Evolutionary conservation across 1,140 invertebrate genomes (phyloP), one percentile per base, ranked within the genome.

Genomic region (Andricus grossulariae): DNA sequence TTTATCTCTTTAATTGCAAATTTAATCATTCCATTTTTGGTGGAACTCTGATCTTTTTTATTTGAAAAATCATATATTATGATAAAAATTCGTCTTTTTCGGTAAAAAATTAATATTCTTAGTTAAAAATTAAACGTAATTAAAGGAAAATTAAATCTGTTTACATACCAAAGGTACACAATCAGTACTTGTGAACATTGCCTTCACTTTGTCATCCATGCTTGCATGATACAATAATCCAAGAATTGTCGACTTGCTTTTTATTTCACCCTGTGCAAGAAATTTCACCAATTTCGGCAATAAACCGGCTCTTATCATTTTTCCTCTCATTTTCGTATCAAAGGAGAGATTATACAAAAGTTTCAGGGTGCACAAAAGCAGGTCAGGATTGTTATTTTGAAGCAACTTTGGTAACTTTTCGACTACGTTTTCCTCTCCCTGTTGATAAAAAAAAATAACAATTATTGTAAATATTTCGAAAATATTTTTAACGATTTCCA

Each of bases 281-380:
- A 98, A 94, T 86, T 95, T 95, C 45, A 99, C 96, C 76, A 99
- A 93, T 92, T 98, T 98, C 51, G 97, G 96, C 72, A 99, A 90
- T 55, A 99, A 92, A 73, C 97, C 98, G 86, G 95, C 93, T 89
- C 96, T 95, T 78, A 99, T 94, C 95, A 99, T 99, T 91, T 95
- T 96, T 74, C 94, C 95, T 75, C 98, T 93, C 73, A 98, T 90
- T 85, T 96, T 95, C 13, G 94, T 93, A 90, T 99, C 98, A 92
- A 99, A 99, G n/a, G 97, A 98, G 52, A 99, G 94, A 94, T 99
- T 99, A 84, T 98, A 97, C 10, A 99, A 92, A 16, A 99, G 91
- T 85, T 97, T 95, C 71, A 99, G 92, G 21, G 96, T 96, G 72
- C 97, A 95, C 91, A 96, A 95, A n/a, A 97, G 93, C 66, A 99